A percentile compares a stretch with the other conserved stretches of the same genome.
Evolutionary conservation across 2,113 vertebrate genomes (phyloP).

Genomic region (Myiozetetes cayanensis): DNA sequence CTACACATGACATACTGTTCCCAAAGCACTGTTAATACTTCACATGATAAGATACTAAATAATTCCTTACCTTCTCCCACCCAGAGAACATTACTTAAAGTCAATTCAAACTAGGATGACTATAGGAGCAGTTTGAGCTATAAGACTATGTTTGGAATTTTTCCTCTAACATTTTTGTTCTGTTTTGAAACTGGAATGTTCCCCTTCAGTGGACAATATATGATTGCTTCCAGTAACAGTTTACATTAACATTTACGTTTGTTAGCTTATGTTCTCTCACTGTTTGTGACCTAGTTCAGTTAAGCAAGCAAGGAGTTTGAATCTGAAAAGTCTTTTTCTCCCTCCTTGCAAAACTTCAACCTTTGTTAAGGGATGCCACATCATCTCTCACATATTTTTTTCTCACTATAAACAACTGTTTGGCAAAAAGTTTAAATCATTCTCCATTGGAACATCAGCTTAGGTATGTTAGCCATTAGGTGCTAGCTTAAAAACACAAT

Average conservation of each 20-base stretch:
- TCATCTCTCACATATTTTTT: not conserved
- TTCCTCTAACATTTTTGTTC: not conserved
- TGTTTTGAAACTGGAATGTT: slow-evolving; percentile 23
- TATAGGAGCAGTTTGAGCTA: not conserved
- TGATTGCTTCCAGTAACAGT: slow-evolving; percentile 23
- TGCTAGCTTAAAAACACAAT: not conserved
- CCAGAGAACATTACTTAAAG: not conserved
- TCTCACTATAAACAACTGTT: not conserved
- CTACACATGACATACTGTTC: not conserved
- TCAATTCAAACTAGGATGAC: not conserved
- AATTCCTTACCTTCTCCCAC: slow-evolving; percentile 8
- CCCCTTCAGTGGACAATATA: slow-evolving; percentile 4
- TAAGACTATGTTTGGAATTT: slow-evolving; percentile 11
- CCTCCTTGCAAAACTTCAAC: not conserved
- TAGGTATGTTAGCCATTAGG: not conserved
- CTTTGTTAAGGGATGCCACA: not conserved
- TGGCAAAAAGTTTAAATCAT: not conserved
- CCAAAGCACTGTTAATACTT: not conserved
- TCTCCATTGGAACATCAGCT: not conserved
- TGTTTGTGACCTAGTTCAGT: slow-evolving; percentile 9
- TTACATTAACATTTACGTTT: slow-evolving; percentile 39
- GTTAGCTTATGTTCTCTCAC: slow-evolving; percentile 9
- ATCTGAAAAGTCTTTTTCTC: not conserved
- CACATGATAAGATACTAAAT: not conserved
- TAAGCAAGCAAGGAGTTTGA: not conserved